Evolutionary conservation across 2,888 invertebrate genomes (phyloP), one percentile per base, ranked within the genome.

Genomic region (Ormyrus thymus): DNA sequence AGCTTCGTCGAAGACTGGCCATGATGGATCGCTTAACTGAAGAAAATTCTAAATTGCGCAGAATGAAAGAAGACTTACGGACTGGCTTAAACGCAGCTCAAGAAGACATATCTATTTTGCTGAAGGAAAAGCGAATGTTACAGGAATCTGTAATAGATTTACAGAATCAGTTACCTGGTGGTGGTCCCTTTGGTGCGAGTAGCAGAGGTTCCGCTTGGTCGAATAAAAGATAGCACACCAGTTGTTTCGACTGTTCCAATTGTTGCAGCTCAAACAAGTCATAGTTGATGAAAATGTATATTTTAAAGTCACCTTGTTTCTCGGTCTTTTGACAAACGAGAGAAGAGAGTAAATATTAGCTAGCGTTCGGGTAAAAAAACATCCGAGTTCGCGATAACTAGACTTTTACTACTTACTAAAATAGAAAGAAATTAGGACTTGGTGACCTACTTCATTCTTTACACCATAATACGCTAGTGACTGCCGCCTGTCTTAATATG

Each of bases 51-150:
- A 86, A 88, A 69, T 81, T 91, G 43, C 92, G 93, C 78, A 92
- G 92, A 86, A 83, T 85, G 46, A 90, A 90, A 75, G 94, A 94
- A 84, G 94, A 94, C 87, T 89, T 96, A 7, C 92, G 92, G 83
- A 92, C 92, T 7, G 92, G 92, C 84, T 88, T 94, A 72, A 92
- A 92, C 81, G 92, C 94, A 0, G 95, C 96, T 0, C 95, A 96
- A 88, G 95, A 95, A 84, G 94, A 96, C 80, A 94, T 95, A 0
- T 92, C 93, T 7, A 91, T 92, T 71, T 89, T 96, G 81, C 86
- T 96, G 45, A 93, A 94, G 48, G 96, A 96, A 86, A 96, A 96
- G 86, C 93, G 93, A 83, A 92, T 93, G 66, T 90, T 96, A 68
- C 88, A 96, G 82, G 95, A 96, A 80, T 93, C 94, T 56, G 92